Percentiles rank a stretch among this genome's conserved stretches.
phyloP scores from a whole-genome alignment of 2,113 vertebrate genomes.

The Isurus oxyrinchus region DNA sequence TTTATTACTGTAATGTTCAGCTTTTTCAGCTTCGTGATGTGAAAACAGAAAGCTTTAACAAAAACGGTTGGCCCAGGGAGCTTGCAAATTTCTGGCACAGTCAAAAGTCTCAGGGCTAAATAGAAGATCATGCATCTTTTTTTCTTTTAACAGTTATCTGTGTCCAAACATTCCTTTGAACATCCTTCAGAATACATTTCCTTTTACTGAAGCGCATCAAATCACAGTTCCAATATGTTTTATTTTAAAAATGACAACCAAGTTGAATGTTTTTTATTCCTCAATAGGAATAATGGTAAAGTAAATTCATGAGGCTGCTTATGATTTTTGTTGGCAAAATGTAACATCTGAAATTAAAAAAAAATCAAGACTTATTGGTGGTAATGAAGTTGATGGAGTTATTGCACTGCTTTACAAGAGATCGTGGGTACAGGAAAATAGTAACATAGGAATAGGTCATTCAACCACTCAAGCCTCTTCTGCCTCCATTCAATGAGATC shows the following conservation, averaged over 20 bases:
- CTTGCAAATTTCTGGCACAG: background rate
- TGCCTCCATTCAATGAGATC: background rate
- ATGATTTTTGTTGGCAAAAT: background rate
- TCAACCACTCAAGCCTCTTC: background rate
- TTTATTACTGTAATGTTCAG: background rate
- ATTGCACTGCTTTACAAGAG: background rate
- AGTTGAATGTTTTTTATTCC: background rate
- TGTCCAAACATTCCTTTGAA: background rate
- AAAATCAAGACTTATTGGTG: background rate
- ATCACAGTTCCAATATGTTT: background rate
- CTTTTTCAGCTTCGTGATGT: background rate
- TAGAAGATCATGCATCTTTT: background rate
- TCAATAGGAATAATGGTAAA: background rate
- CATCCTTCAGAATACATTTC: background rate
- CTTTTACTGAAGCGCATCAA: constrained; percentile 1
- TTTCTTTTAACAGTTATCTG: constrained; percentile 27
- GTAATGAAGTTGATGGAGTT: background rate
- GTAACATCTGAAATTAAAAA: background rate
- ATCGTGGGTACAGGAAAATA: background rate
- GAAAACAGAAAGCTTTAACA: background rate
- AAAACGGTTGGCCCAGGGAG: background rate
- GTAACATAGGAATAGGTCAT: background rate
- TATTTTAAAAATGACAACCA: background rate
- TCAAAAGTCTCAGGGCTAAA: background rate
- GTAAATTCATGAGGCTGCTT: background rate